Percentiles rank a stretch among this genome's conserved stretches.
phyloP scores from a whole-genome alignment of 2,797 vertebrate species.

The Eurystomus glaucurus region DNA sequence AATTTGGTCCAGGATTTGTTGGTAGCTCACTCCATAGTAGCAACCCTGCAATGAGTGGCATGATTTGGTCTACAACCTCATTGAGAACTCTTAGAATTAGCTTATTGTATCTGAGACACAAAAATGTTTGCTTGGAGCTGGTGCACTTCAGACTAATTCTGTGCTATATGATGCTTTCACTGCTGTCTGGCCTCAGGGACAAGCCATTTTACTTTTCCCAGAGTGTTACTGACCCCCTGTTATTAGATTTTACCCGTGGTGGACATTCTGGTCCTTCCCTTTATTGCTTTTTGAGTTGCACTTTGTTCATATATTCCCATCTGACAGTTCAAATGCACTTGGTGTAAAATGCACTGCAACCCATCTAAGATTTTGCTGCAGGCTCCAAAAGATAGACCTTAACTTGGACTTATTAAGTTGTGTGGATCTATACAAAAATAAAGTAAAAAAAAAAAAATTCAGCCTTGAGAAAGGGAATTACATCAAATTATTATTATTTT shows the following conservation, averaged over 20 bases:
- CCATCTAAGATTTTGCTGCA: neutral
- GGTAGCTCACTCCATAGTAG: neutral
- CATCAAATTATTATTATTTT: neutral
- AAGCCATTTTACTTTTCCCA: neutral
- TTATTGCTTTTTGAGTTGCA: conserved; percentile 53
- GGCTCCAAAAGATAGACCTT: neutral
- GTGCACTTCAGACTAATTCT: neutral
- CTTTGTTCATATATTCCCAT: conserved; percentile 7
- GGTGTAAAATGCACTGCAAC: neutral
- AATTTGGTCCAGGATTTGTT: neutral
- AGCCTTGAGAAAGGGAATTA: neutral
- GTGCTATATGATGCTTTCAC: neutral
- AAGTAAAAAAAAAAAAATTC: neutral
- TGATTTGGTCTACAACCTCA: neutral
- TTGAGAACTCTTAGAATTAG: neutral
- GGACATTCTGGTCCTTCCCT: neutral
- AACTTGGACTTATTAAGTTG: neutral
- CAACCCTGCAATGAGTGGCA: neutral
- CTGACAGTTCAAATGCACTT: neutral
- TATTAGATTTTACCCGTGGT: conserved; percentile 51
- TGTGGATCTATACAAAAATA: neutral
- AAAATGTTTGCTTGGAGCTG: neutral
- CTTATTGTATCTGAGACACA: neutral
- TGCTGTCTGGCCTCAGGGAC: neutral
- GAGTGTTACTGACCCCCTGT: neutral